Percentiles rank a stretch among this genome's conserved stretches.
phyloP scores from a whole-genome alignment of 2,113 vertebrate species.

The Phalacrocorax aristotelis region DNA sequence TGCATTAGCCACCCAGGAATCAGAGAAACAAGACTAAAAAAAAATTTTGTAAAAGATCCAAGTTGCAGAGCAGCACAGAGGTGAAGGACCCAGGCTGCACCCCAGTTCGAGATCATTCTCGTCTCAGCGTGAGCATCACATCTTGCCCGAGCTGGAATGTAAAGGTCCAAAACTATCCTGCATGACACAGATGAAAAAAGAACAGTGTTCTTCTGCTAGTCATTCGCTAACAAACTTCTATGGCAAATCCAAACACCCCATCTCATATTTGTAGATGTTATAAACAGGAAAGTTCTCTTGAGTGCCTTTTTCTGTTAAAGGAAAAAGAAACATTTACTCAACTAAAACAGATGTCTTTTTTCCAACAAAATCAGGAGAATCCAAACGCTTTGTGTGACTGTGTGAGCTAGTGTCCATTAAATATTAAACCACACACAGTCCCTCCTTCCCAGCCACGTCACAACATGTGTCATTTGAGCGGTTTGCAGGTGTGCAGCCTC shows the following conservation, averaged over 20 bases:
- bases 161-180: background rate
- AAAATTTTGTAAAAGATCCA: background rate
- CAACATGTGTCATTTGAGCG: rapidly evolving
- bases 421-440: background rate
- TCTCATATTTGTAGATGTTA: conserved; percentile 56
- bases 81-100: background rate
- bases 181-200: background rate
- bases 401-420: background rate
- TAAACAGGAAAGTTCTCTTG: conserved; percentile 60
- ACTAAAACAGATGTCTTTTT: conserved; percentile 24
- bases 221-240: background rate
- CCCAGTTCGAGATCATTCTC: background rate
- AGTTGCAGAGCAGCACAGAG: background rate
- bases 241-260: conserved; percentile 38
- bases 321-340: conserved; percentile 50
- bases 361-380: background rate
- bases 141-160: background rate
- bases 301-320: conserved; percentile 26
- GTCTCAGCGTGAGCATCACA: background rate
- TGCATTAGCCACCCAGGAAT: background rate
- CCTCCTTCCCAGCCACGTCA: background rate
- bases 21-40: background rate
- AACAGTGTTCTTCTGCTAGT: background rate
- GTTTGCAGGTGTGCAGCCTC: background rate
- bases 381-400: background rate